These are phyloP conservation scores for Alentia gelatinosa DNA, from an alignment of 2,888 invertebrate genomes.

Conservation along the genomic window DNA sequence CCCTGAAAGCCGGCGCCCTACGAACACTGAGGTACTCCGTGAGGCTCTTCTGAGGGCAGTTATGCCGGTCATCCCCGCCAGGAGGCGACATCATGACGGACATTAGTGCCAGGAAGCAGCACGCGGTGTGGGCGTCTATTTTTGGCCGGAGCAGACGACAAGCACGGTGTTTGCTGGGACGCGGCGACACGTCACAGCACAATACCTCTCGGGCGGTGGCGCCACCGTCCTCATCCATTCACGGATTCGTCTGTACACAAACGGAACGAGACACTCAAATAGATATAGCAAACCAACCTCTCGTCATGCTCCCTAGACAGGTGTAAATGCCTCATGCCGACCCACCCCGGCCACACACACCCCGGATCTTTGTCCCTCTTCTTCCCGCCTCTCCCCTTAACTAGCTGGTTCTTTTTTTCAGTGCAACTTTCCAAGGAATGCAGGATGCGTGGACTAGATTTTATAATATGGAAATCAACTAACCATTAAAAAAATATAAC, in stretches of 20 bases:
- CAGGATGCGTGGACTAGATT: too few relatives aligned
- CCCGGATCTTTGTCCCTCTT: too few relatives aligned
- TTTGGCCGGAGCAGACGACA: constrained; percentile 3
- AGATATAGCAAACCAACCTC: background rate
- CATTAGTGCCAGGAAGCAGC: background rate
- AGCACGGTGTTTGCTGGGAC: background rate
- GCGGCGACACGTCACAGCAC: background rate
- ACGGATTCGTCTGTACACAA: constrained; percentile 12
- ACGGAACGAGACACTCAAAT: background rate
- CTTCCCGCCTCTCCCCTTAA: too few relatives aligned
- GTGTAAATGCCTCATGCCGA: background rate
- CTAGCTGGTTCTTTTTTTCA: too few relatives aligned
- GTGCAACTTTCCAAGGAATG: too few relatives aligned
- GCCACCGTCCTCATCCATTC: background rate
- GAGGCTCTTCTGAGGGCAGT: too few relatives aligned
- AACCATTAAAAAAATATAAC: too few relatives aligned
- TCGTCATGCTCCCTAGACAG: background rate
- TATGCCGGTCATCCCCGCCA: background rate
- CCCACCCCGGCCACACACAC: too few relatives aligned
- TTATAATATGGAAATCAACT: too few relatives aligned
- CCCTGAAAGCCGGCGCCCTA: too few relatives aligned
- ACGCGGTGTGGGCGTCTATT: background rate
- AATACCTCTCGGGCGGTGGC: background rate
- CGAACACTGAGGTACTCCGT: too few relatives aligned
- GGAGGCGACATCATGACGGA: background rate